These are phyloP conservation scores for Tenebrio molitor DNA, from an alignment of 1,140 invertebrate genomes.

Conservation along the genomic window DNA sequence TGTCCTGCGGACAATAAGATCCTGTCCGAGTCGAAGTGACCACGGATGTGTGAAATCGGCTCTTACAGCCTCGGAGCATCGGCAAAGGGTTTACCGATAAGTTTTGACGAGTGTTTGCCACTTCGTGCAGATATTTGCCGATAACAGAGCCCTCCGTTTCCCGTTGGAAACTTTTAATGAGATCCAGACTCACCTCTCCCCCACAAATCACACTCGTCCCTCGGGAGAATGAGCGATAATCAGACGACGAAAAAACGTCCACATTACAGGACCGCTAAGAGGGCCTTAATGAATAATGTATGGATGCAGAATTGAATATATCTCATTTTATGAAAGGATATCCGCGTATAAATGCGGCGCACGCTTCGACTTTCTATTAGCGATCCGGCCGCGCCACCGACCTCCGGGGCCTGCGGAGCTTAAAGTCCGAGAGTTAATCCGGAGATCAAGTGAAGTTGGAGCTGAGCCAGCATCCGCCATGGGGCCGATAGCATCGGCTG, in stretches of 20 bases:
- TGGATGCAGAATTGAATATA: slow-evolving; percentile 37
- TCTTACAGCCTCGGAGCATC: slow-evolving; percentile 9
- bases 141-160: slow-evolving; percentile 16
- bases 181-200: slow-evolving; percentile 2
- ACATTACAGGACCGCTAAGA: background rate
- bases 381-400: background rate
- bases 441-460: slow-evolving; percentile 34
- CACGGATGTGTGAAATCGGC: slow-evolving; percentile 32
- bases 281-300: slow-evolving; percentile 13
- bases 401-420: slow-evolving; percentile 30
- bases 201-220: slow-evolving; percentile 3
- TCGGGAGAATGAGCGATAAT: background rate
- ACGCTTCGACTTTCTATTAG: slow-evolving; percentile 38
- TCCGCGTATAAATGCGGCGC: slow-evolving; percentile 31
- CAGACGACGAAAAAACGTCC: background rate
- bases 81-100: slow-evolving; percentile 31
- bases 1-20: too few relatives aligned
- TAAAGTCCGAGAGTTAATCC: slow-evolving; percentile 40
- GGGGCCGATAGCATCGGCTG: slow-evolving; percentile 20
- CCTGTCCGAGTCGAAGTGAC: too few relatives aligned
- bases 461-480: slow-evolving; percentile 28
- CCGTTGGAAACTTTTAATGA: slow-evolving; percentile 18
- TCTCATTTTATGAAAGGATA: slow-evolving; percentile 39
- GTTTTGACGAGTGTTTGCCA: slow-evolving; percentile 31
- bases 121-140: slow-evolving; percentile 22